Percentiles rank a stretch among this genome's conserved stretches.
These are phyloP conservation scores for Drosophila virilis DNA, from an alignment of 1,140 invertebrate species.

Conservation along the genomic window DNA sequence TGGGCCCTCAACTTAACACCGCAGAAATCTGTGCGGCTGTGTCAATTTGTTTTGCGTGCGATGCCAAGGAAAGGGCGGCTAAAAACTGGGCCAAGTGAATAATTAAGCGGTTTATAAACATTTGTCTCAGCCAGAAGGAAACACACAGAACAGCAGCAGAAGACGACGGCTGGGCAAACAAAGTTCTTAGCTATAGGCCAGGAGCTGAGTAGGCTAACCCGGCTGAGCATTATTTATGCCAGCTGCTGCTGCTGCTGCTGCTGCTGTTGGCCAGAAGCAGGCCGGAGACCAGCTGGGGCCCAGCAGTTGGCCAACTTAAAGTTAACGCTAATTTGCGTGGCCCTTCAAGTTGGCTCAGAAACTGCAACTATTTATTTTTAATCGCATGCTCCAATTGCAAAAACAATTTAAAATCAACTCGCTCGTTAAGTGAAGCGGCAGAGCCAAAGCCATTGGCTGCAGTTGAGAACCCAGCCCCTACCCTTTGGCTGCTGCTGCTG, in stretches of 20 bases:
- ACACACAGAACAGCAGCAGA: not conserved
- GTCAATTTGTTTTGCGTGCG: slow-evolving; percentile 76
- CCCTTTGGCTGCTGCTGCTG: slow-evolving; percentile 48
- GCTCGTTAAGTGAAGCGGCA: slow-evolving; percentile 78
- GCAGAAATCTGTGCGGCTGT: slow-evolving; percentile 75
- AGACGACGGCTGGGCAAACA: slow-evolving; percentile 42
- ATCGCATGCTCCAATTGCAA: slow-evolving; percentile 82
- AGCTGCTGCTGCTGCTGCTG: slow-evolving; percentile 23
- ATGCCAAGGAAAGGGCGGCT: slow-evolving; percentile 37
- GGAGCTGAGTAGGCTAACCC: slow-evolving; percentile 20
- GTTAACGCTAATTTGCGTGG: slow-evolving; percentile 53
- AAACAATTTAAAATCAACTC: slow-evolving; percentile 83
- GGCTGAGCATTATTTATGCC: slow-evolving; percentile 53
- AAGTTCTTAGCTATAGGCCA: slow-evolving; percentile 26
- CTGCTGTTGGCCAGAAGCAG: slow-evolving; percentile 10
- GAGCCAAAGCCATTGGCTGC: slow-evolving; percentile 34
- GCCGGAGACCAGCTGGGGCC: not conserved
- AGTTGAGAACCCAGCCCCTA: not conserved
- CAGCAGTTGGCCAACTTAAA: slow-evolving; percentile 49
- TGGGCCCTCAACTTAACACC: slow-evolving; percentile 73
- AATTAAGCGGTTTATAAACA: slow-evolving; percentile 83
- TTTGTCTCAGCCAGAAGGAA: slow-evolving; percentile 64
- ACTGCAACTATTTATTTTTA: slow-evolving; percentile 80
- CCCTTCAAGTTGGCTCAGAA: slow-evolving; percentile 31
- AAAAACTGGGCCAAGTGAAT: slow-evolving; percentile 78